Conservation (phyloP, 2,888 invertebrate species). For the Hartigia nigra region DNA sequence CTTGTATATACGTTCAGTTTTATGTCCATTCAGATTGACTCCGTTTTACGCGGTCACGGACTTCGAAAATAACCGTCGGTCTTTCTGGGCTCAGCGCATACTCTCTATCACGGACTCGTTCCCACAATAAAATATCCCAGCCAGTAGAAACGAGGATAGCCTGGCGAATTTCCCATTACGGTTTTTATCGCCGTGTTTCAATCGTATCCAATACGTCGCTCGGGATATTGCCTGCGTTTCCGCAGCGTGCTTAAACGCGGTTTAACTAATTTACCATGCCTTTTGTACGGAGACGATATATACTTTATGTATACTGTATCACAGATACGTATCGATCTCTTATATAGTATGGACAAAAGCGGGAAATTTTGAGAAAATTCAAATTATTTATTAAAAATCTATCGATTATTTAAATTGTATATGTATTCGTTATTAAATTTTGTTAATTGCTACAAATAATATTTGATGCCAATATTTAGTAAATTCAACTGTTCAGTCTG, state of each 20-base stretch:
- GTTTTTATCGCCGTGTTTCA: not conserved
- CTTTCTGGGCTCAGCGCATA: not conserved
- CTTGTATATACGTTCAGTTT: not conserved
- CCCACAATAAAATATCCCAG: conserved; percentile 2
- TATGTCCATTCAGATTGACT: not conserved
- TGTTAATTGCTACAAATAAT: not conserved
- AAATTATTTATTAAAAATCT: not conserved
- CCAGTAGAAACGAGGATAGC: not conserved
- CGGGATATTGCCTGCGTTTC: conserved; percentile 6
- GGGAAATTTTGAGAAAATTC: not conserved
- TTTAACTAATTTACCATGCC: not conserved
- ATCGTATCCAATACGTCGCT: not conserved
- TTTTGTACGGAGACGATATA: not conserved
- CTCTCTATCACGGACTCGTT: not conserved
- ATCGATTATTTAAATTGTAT: not conserved
- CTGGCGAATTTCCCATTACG: not conserved
- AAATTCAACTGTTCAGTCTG: too few species aligned
- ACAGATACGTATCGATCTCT: not conserved
- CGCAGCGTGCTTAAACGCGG: not conserved
- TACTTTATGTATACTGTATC: not conserved
- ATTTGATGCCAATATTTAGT: not conserved
- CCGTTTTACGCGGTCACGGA: not conserved
- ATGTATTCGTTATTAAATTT: not conserved
- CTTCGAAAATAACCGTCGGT: not conserved
- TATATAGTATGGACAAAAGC: not conserved